Conservation (phyloP, 2,888 invertebrate species). For the Embidobia sp. region DNA sequence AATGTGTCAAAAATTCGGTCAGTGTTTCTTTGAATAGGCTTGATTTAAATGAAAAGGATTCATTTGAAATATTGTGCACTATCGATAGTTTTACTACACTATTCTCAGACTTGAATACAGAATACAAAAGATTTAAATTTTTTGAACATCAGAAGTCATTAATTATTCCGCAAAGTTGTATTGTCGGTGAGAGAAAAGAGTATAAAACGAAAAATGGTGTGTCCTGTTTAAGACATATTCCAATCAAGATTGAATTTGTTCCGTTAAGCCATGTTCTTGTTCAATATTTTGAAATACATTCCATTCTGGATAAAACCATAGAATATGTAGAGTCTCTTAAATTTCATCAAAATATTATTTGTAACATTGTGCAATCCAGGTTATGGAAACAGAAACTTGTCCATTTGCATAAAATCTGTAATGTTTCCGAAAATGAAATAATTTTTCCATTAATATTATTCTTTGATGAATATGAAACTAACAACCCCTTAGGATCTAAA, state of each 20-base stretch:
- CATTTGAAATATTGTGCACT: not conserved
- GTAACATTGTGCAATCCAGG: conserved; percentile 9
- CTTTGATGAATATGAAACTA: conserved; percentile 63
- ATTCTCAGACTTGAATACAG: not conserved
- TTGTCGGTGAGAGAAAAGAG: conserved; percentile 3
- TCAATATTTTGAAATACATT: conserved; percentile 28
- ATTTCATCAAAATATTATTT: too few relatives aligned
- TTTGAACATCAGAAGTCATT: not conserved
- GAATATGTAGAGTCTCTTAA: too few relatives aligned
- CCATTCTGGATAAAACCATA: too few relatives aligned
- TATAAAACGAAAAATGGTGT: not conserved
- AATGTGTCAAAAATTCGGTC: too few relatives aligned
- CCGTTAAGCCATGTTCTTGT: not conserved
- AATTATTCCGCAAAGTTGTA: not conserved
- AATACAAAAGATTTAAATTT: conserved; percentile 1
- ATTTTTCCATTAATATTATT: conserved; percentile 54
- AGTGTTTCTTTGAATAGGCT: too few relatives aligned
- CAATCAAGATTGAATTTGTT: not conserved
- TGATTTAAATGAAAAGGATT: too few relatives aligned
- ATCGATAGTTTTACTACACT: not conserved
- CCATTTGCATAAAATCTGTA: not conserved
- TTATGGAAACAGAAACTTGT: conserved; percentile 15
- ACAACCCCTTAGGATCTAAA: conserved; percentile 60
- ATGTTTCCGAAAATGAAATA: not conserved
- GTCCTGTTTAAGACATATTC: not conserved